Conservation (phyloP, 2,888 invertebrate genomes). For the Tenthredo mesomela region DNA sequence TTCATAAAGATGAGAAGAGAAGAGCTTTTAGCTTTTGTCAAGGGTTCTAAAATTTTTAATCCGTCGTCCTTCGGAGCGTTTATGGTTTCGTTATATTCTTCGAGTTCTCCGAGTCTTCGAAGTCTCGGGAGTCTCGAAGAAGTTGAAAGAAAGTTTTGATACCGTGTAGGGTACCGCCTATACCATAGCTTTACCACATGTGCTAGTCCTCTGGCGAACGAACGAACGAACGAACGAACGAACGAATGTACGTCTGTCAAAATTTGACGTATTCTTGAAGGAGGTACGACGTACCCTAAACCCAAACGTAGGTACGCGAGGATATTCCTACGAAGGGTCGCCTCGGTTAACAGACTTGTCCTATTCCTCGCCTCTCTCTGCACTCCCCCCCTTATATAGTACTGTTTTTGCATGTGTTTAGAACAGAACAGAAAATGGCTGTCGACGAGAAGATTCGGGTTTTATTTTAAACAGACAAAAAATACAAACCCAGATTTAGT, state of each 20-base stretch:
- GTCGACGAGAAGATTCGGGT: background rate
- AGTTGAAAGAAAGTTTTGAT: background rate
- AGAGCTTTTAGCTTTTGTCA: background rate
- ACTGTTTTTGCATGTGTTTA: conserved; percentile 15
- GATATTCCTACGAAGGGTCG: background rate
- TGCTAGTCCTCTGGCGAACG: conserved; percentile 24
- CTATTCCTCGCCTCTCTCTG: background rate
- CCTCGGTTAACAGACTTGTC: background rate
- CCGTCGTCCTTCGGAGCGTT: background rate
- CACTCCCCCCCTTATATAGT: background rate
- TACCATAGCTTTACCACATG: background rate
- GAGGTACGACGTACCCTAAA: conserved; percentile 35
- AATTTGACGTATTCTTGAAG: conserved; percentile 51
- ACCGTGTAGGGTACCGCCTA: background rate
- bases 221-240: background rate
- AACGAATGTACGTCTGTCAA: conserved; percentile 27
- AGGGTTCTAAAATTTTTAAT: background rate
- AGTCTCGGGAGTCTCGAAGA: background rate
- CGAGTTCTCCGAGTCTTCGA: background rate
- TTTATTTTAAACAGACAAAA: too few relatives aligned
- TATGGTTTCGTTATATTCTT: background rate
- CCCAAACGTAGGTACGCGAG: background rate
- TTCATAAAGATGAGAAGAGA: too few relatives aligned
- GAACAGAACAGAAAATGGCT: background rate
- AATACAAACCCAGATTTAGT: too few relatives aligned